Base-by-base conservation (phyloP, 2,797 vertebrate genomes). In the Leptatherina wallacei region DNA sequence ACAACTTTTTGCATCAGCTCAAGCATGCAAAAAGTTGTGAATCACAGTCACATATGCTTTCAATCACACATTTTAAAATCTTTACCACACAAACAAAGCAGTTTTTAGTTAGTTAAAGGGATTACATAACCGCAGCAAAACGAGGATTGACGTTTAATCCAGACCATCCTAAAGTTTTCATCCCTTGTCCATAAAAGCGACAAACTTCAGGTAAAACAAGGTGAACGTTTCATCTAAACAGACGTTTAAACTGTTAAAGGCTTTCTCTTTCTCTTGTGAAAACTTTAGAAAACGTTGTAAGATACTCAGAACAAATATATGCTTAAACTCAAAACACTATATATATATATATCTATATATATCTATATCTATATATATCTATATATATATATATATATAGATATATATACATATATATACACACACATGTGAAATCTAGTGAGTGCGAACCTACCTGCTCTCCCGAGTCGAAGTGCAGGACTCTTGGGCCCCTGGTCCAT, bases 401-500 rank as follows among this genome's bases (percentile, higher is more conserved):
- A n/a, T n/a, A n/a, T n/a, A n/a, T n/a, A n/a, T n/a, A n/a, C n/a
- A n/a, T n/a, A n/a, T n/a, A n/a, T n/a, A n/a, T n/a, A n/a, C n/a
- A n/a, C n/a, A n/a, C n/a, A n/a, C n/a, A n/a, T n/a, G n/a, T n/a
- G n/a, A n/a, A 78, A 68, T 63, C 66, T 30, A 76, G 60, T 61
- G 69, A 84, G 29, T 79, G 76, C 58, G 65, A 70, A 90, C 96
- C 91, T 97, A 98, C 97, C 97, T 96, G 97, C 95, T 94, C 96
- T 96, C 90, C 95, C 94, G 87, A 94, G 92, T 88, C 96, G 95
- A 88, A 96, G 90, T 70, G 95, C 86, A 83, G 92, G 87, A 91
- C 95, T 96, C 94, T 90, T 94, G 94, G 96, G 96, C 83, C 96
- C 95, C 93, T 95, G 93, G 90, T 98, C 97, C 97, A 98, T 98